phyloP scores from a whole-genome alignment of 2,113 vertebrate genomes.

The Pipra filicauda region DNA sequence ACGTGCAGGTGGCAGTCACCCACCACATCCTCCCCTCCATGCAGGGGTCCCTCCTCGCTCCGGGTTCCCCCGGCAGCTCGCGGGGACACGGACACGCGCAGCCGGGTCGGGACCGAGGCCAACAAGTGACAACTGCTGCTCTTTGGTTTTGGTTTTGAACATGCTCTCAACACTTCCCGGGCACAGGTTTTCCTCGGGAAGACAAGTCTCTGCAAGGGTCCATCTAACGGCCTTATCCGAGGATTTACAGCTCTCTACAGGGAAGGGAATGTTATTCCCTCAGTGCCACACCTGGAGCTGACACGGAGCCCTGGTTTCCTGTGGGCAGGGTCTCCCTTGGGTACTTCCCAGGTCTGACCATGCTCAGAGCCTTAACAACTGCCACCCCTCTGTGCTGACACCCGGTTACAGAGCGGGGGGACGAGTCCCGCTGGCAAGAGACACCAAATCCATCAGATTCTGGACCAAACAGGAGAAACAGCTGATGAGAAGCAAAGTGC shows the following conservation, averaged over 20 bases:
- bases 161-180: background rate
- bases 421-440: background rate
- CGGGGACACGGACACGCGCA: fast-evolving
- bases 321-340: background rate
- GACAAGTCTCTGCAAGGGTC: background rate
- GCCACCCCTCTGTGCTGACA: background rate
- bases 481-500: background rate
- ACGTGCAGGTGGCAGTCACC: background rate
- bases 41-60: background rate
- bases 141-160: background rate
- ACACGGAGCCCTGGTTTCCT: background rate
- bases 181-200: background rate
- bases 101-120: fast-evolving
- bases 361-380: background rate
- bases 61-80: background rate
- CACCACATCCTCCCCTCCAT: background rate
- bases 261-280: background rate
- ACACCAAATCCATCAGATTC: background rate
- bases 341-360: background rate
- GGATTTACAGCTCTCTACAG: background rate
- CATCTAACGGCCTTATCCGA: background rate
- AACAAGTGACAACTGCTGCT: background rate
- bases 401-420: background rate
- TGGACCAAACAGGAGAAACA: background rate
- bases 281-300: background rate